A percentile compares a stretch with the other conserved stretches of the same genome.
phyloP scores from a whole-genome alignment of 2,888 invertebrate genomes.

The Latheticus oryzae region DNA sequence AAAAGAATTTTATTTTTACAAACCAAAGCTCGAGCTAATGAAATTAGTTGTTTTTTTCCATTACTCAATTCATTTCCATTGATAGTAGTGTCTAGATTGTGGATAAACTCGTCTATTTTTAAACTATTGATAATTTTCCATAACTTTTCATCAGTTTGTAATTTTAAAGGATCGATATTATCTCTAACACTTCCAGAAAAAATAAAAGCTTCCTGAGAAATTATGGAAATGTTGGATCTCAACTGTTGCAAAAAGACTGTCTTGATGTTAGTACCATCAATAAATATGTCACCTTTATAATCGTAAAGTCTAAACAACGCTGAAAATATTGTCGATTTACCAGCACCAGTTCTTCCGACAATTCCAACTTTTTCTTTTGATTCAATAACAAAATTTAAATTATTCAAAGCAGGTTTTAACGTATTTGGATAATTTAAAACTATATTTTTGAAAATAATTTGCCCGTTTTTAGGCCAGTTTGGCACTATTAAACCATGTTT shows the following conservation, averaged over 20 bases:
- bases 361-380: slow-evolving; percentile 78
- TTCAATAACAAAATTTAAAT: slow-evolving; percentile 73
- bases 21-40: slow-evolving; percentile 69
- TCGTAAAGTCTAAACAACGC: slow-evolving; percentile 83
- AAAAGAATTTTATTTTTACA: slow-evolving; percentile 66
- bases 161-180: slow-evolving; percentile 73
- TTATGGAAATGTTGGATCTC: slow-evolving; percentile 68
- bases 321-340: slow-evolving; percentile 78
- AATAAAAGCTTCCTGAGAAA: slow-evolving; percentile 73
- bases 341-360: slow-evolving; percentile 84
- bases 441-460: slow-evolving; percentile 74
- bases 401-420: slow-evolving; percentile 78
- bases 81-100: slow-evolving; percentile 8
- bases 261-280: slow-evolving; percentile 65
- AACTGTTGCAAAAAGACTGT: slow-evolving; percentile 66
- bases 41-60: slow-evolving; percentile 66
- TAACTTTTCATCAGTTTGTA: slow-evolving; percentile 70
- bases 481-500: slow-evolving; percentile 66
- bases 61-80: slow-evolving; percentile 26
- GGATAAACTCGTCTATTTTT: slow-evolving; percentile 49
- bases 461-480: slow-evolving; percentile 78
- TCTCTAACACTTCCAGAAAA: slow-evolving; percentile 71
- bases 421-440: slow-evolving; percentile 20
- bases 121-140: slow-evolving; percentile 78
- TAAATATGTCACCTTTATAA: slow-evolving; percentile 67